Evolutionary conservation across 1,140 invertebrate species (phyloP).

Genomic region (Cydia amplana): DNA sequence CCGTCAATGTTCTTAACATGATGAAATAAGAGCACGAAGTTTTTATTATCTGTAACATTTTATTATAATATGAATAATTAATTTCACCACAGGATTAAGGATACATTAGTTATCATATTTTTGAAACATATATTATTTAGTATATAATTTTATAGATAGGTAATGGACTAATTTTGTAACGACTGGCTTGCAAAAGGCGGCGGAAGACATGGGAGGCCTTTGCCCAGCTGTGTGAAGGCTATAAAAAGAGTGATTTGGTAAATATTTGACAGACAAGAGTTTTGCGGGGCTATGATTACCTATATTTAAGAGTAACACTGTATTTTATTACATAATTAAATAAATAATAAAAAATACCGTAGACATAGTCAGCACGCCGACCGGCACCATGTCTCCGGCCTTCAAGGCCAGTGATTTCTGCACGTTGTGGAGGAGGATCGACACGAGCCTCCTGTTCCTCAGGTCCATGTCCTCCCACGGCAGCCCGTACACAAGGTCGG

Average conservation of each 20-base stretch:
- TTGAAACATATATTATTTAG: no score
- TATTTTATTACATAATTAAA: no score
- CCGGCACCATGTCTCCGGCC: neutral
- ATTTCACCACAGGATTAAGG: neutral
- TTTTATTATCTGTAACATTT: neutral
- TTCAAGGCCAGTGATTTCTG: neutral
- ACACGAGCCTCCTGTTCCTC: neutral
- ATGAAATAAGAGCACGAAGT: neutral
- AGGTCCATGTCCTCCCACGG: conserved; percentile 9
- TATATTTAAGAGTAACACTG: no score
- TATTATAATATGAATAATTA: neutral
- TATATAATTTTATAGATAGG: no score
- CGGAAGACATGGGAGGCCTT: neutral
- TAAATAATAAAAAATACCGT: neutral
- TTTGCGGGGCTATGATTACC: no score
- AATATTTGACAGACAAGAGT: no score
- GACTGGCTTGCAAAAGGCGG: neutral
- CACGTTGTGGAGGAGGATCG: neutral
- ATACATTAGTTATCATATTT: no score
- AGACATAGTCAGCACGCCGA: neutral
- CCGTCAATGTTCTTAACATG: neutral
- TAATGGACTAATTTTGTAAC: neutral
- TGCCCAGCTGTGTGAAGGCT: no score
- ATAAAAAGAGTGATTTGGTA: no score
- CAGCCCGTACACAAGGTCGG: neutral